Evolutionary conservation across 2,113 vertebrate species (phyloP).

Genomic region (Anseranas semipalmata): DNA sequence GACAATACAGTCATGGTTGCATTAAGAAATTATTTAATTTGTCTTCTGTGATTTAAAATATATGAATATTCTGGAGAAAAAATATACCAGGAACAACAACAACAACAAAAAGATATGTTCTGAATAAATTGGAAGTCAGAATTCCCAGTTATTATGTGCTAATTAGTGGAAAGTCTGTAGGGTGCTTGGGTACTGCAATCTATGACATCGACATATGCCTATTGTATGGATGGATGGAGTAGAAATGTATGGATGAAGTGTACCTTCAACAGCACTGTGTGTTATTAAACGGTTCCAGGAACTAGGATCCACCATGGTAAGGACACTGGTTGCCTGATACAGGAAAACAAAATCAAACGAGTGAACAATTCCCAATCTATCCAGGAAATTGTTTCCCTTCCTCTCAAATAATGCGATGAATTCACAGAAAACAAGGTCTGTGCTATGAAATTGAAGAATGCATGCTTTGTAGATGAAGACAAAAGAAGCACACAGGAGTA

Average conservation of each 20-base stretch:
- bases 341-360: constrained; percentile 24
- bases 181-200: not conserved
- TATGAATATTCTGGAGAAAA: not conserved
- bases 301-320: not conserved
- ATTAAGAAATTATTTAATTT: not conserved
- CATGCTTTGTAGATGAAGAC: constrained; percentile 74
- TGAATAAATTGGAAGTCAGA: not conserved
- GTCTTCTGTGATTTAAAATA: constrained; percentile 3
- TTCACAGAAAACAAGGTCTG: constrained; percentile 64
- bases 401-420: constrained; percentile 61
- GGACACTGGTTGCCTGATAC: not conserved
- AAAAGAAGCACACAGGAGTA: constrained; percentile 73
- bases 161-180: not conserved
- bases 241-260: not conserved
- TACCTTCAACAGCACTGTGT: constrained; percentile 17
- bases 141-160: not conserved
- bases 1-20: not conserved
- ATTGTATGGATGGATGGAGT: not conserved
- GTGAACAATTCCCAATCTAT: constrained; percentile 25
- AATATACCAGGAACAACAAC: constrained; percentile 21
- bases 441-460: constrained; percentile 67
- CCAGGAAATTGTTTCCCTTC: constrained; percentile 61
- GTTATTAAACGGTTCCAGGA: not conserved
- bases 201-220: not conserved
- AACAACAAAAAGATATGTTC: not conserved